phyloP scores from a whole-genome alignment of 2,888 invertebrate species.

The Apotomis betuletana region DNA sequence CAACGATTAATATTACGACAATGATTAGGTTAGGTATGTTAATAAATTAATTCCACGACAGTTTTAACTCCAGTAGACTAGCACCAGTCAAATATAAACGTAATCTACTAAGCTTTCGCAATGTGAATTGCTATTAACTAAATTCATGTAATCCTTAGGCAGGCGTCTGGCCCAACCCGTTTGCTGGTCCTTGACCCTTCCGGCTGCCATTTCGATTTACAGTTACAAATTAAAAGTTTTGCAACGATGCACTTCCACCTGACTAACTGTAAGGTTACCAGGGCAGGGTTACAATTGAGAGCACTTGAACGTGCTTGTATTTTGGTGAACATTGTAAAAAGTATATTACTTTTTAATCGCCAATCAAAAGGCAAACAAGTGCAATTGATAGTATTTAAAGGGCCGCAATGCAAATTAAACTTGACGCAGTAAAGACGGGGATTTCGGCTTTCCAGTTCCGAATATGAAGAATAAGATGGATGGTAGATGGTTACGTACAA shows the following conservation, averaged over 20 bases:
- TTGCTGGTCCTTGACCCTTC: constrained; percentile 55
- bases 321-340: not conserved
- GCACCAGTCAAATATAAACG: constrained; percentile 5
- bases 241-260: constrained; percentile 52
- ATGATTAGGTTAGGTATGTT: not conserved
- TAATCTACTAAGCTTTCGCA: constrained; percentile 16
- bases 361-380: constrained; percentile 3
- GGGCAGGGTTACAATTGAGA: constrained; percentile 40
- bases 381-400: not conserved
- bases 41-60: constrained; percentile 1
- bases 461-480: too few relatives aligned
- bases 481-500: too few relatives aligned
- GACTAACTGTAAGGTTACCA: constrained; percentile 38
- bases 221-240: constrained; percentile 40
- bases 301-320: constrained; percentile 13
- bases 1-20: too few relatives aligned
- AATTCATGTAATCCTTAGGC: constrained; percentile 25
- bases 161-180: constrained; percentile 30
- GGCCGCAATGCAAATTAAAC: not conserved
- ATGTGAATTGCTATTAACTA: constrained; percentile 11
- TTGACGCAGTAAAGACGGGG: not conserved
- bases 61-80: not conserved
- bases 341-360: constrained; percentile 1
- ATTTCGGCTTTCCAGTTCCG: too few relatives aligned
- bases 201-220: constrained; percentile 53